Evolutionary conservation across 2,888 invertebrate genomes (phyloP), one percentile per base, ranked within the genome.

Genomic region (Eristalis intricaria): DNA sequence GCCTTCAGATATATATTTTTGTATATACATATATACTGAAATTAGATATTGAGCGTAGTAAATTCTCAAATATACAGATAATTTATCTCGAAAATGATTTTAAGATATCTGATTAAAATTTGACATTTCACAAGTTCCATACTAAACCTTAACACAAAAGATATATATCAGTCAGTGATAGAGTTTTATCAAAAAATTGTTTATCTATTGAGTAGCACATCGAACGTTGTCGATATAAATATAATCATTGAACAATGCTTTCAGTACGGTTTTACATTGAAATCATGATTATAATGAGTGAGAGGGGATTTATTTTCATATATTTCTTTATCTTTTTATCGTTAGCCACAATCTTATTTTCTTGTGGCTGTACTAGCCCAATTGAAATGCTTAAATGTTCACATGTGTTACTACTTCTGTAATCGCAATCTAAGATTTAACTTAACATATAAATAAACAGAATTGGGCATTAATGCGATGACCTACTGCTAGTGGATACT

Each of bases 251-350:
- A 66, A 66, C 66, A 84, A 71, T 75, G 50, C 65, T 63, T 70
- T 60, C 23, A 61, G 71, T 80, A 71, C 64, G 76, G 65, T 75
- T 61, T 66, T 56, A 76, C 76, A 75, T 50, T 64, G 58, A 79
- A 71, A 79, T 79, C 78, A 71, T 79, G 66, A 71, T 79, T 69
- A 64, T 71, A 65, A 75, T 26, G 61, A 60, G 74, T 71, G 64
- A 69, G 56, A 56, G 32, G 69, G 26, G 19, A 26, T 69, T 71
- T 58, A 64, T 77, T 32, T 50, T 29, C 76, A 50, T 43, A 13
- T 56, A 50, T 69, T 35, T 77, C 73, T 73, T 85, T 85, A 74
- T 85, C 81, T 77, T 58, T 81, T 81, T 85, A 85, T 85, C 85
- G 50, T 85, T 69, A 74, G 50, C 29, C 64, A 38, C 81, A 73